These are phyloP conservation scores for Aurelia coerulea DNA, from an alignment of 30 jellyfish, hydroid and myxozoan species.

Conservation along the genomic window DNA sequence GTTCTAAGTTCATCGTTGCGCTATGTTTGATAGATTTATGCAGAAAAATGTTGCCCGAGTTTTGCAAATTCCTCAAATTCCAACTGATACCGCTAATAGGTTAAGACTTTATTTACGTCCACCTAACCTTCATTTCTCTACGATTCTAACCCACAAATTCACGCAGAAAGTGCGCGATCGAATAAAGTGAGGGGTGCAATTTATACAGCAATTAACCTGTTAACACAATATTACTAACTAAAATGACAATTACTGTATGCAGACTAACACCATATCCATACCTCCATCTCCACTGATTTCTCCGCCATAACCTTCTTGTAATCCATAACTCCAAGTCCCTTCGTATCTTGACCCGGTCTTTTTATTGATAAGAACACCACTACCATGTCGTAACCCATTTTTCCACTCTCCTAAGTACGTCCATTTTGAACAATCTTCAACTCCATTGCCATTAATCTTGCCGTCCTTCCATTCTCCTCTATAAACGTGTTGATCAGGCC, in stretches of 20 bases:
- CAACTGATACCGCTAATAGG: too few relatives aligned
- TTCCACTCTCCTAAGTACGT: slow-evolving; percentile 91
- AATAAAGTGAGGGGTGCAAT: too few relatives aligned
- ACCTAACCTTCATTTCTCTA: too few relatives aligned
- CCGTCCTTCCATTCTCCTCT: slow-evolving; percentile 98
- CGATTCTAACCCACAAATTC: too few relatives aligned
- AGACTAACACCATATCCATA: not conserved
- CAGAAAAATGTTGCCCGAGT: too few relatives aligned
- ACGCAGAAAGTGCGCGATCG: too few relatives aligned
- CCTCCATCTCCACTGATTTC: slow-evolving; percentile 93
- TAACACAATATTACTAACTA: too few relatives aligned
- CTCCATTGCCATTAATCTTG: slow-evolving; percentile 85
- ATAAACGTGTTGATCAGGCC: slow-evolving; percentile 82
- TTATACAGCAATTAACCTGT: too few relatives aligned
- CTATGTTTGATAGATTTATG: too few relatives aligned
- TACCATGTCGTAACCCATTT: slow-evolving; percentile 88
- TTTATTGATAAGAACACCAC: slow-evolving; percentile 71
- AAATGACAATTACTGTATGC: not conserved
- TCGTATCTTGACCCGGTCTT: slow-evolving; percentile 67
- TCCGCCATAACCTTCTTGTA: slow-evolving; percentile 96
- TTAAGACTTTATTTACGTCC: too few relatives aligned
- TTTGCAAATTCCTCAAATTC: too few relatives aligned
- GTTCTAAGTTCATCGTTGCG: too few relatives aligned
- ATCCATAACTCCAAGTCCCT: slow-evolving; percentile 94
- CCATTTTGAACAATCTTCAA: slow-evolving; percentile 65